Conservation (phyloP, 2,888 invertebrate genomes). For the Griposia aprilina region DNA sequence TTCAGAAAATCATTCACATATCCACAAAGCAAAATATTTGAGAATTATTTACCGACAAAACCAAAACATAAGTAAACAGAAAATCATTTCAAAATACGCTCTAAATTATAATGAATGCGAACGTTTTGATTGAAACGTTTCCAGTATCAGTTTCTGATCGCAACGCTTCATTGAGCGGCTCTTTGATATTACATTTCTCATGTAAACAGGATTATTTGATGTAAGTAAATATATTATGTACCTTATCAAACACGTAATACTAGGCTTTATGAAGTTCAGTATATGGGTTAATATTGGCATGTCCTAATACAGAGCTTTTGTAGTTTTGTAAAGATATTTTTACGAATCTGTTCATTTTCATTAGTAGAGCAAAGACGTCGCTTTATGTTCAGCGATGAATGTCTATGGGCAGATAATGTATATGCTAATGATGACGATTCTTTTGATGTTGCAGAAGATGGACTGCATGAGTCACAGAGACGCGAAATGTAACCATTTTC, state of each 20-base stretch:
- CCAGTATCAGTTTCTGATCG: slow-evolving; percentile 5
- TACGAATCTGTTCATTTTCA: background rate
- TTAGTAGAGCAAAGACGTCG: background rate
- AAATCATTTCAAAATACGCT: slow-evolving; percentile 12
- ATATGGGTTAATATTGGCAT: background rate
- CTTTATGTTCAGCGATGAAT: background rate
- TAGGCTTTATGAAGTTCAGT: background rate
- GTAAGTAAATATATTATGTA: background rate
- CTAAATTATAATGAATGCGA: slow-evolving; percentile 7
- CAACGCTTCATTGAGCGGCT: background rate
- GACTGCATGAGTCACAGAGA: background rate
- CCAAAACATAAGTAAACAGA: slow-evolving; percentile 5
- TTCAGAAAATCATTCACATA: background rate
- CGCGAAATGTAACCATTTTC: background rate
- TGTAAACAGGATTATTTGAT: slow-evolving; percentile 9
- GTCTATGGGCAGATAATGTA: background rate
- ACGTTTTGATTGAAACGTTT: slow-evolving; percentile 11
- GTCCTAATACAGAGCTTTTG: background rate
- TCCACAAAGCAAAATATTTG: background rate
- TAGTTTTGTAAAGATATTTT: background rate
- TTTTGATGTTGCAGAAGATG: background rate
- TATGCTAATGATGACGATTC: background rate
- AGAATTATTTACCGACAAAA: background rate
- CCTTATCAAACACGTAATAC: background rate
- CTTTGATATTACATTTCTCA: slow-evolving; percentile 26